These are phyloP conservation scores for Petroica traversi DNA, from an alignment of 2,113 vertebrate genomes.

Conservation along the genomic window DNA sequence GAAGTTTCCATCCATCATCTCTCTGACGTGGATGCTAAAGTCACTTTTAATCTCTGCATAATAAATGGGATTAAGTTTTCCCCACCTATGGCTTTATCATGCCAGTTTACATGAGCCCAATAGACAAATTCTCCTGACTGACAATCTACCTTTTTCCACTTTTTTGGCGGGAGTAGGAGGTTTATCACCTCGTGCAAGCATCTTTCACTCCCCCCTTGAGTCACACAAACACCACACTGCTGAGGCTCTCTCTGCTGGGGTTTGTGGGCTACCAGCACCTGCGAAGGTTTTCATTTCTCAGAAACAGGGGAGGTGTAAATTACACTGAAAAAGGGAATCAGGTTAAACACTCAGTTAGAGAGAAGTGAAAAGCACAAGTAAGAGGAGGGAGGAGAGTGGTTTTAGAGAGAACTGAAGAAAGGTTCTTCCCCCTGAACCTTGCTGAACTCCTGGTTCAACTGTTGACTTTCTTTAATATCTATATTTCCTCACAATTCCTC, in stretches of 20 bases:
- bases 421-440: background rate
- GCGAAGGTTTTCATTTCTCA: background rate
- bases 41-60: conserved; percentile 48
- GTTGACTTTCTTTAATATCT: background rate
- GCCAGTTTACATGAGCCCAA: background rate
- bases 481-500: background rate
- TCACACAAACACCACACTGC: background rate
- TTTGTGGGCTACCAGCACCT: background rate
- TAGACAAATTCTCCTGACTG: background rate
- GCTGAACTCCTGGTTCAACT: background rate
- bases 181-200: background rate
- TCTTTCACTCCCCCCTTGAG: background rate
- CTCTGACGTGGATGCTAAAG: conserved; percentile 23
- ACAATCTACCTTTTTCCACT: background rate
- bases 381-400: background rate
- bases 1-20: conserved; percentile 42
- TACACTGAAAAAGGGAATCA: background rate
- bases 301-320: background rate
- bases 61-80: conserved; percentile 42
- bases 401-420: background rate
- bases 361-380: background rate
- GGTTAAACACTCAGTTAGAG: background rate
- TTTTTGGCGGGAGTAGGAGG: background rate
- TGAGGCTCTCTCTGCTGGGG: background rate
- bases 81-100: background rate